These are phyloP conservation scores for Adelphocoris suturalis DNA, from an alignment of 2,888 invertebrate genomes.

Conservation along the genomic window DNA sequence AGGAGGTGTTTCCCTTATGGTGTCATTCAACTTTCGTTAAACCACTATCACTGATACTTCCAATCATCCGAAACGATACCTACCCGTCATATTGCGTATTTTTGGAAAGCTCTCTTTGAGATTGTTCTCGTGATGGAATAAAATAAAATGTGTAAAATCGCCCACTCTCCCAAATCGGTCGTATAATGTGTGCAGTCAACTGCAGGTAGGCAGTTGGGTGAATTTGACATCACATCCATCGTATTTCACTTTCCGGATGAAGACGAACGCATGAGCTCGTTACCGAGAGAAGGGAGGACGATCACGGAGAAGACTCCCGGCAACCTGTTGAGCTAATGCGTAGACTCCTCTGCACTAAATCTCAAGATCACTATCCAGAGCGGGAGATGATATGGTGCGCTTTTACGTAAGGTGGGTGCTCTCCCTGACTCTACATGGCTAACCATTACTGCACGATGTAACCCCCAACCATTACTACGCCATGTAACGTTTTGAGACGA, in stretches of 20 bases:
- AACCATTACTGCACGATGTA: conserved; percentile 66
- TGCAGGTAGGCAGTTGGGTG: too few relatives aligned
- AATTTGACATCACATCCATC: neutral
- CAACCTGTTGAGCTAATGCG: conserved; percentile 64
- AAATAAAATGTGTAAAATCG: too few relatives aligned
- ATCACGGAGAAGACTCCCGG: neutral
- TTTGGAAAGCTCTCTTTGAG: too few relatives aligned
- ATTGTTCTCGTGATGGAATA: too few relatives aligned
- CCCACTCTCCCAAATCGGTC: too few relatives aligned
- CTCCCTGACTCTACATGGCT: conserved; percentile 59
- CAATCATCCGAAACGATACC: too few relatives aligned
- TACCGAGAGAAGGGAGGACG: neutral
- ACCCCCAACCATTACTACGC: conserved; percentile 53
- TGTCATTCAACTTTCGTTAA: too few relatives aligned
- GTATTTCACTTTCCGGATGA: conserved; percentile 20
- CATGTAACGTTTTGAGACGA: conserved; percentile 65
- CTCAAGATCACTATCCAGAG: conserved; percentile 60
- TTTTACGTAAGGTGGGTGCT: conserved; percentile 68
- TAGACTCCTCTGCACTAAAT: conserved; percentile 43
- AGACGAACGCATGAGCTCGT: conserved; percentile 23
- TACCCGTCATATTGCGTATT: too few relatives aligned
- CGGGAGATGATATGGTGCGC: conserved; percentile 65
- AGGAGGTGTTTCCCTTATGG: too few relatives aligned
- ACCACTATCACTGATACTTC: too few relatives aligned
- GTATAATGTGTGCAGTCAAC: too few relatives aligned